These are phyloP conservation scores for Agrochola lota DNA, from an alignment of 2,888 invertebrate species.

Conservation along the genomic window DNA sequence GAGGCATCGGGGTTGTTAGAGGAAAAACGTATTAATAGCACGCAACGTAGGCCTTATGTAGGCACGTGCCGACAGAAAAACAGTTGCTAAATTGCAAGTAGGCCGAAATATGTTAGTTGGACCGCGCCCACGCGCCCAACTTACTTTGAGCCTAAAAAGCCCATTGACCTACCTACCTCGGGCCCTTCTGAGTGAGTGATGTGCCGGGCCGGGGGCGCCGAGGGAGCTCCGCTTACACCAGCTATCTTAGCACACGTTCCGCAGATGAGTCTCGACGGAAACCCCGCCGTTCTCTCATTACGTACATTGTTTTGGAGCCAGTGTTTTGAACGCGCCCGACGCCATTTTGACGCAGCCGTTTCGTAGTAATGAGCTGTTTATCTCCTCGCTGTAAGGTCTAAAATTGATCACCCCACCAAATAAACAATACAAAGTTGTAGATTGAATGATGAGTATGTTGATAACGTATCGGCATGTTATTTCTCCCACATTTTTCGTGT, in stretches of 20 bases:
- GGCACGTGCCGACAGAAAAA: slow-evolving; percentile 77
- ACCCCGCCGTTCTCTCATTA: slow-evolving; percentile 81
- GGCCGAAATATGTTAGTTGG: slow-evolving; percentile 78
- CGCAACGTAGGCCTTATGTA: slow-evolving; percentile 68
- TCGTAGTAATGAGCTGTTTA: slow-evolving; percentile 64
- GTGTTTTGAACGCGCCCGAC: slow-evolving; percentile 77
- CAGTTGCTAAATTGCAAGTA: slow-evolving; percentile 81
- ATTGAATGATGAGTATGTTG: slow-evolving; percentile 70
- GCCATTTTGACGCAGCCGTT: slow-evolving; percentile 66
- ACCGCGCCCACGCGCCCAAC: slow-evolving; percentile 76
- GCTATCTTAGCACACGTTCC: slow-evolving; percentile 74
- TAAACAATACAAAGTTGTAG: slow-evolving; percentile 66
- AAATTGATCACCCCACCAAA: slow-evolving; percentile 48
- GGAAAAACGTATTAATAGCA: slow-evolving; percentile 64
- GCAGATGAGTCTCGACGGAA: slow-evolving; percentile 79
- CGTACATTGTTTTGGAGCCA: slow-evolving; percentile 77
- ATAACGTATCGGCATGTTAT: slow-evolving; percentile 65
- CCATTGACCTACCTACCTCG: slow-evolving; percentile 79
- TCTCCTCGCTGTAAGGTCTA: slow-evolving; percentile 60
- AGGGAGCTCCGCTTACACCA: slow-evolving; percentile 67
- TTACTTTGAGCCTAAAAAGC: slow-evolving; percentile 73
- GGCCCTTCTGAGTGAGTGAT: slow-evolving; percentile 66
- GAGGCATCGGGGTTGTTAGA: slow-evolving; percentile 48
- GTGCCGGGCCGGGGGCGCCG: slow-evolving; percentile 59
- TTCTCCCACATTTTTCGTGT: slow-evolving; percentile 59